Percentiles rank a stretch among this genome's conserved stretches.
phyloP scores from a whole-genome alignment of 2,888 invertebrate species.

The Plusia festucae region DNA sequence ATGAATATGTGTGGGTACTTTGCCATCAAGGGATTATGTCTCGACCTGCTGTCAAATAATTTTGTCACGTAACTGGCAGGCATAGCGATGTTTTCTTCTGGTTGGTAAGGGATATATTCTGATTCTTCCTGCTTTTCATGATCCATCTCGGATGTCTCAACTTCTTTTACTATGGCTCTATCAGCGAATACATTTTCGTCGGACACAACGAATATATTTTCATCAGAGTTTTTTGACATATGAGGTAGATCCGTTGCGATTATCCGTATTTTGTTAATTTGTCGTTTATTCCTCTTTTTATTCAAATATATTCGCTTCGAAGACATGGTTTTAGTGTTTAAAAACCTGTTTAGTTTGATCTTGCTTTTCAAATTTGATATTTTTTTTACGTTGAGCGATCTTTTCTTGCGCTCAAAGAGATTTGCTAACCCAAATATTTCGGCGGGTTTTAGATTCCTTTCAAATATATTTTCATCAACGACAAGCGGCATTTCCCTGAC shows the following conservation, averaged over 20 bases:
- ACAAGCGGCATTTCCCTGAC: constrained; percentile 46
- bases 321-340: constrained; percentile 73
- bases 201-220: constrained; percentile 74
- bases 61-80: constrained; percentile 44
- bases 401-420: constrained; percentile 70
- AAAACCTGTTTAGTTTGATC: constrained; percentile 69
- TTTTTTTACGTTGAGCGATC: constrained; percentile 67
- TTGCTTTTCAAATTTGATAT: constrained; percentile 71
- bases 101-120: constrained; percentile 60
- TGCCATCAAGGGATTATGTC: constrained; percentile 74
- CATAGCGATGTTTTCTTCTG: constrained; percentile 52
- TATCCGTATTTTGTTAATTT: constrained; percentile 77
- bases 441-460: constrained; percentile 70
- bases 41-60: constrained; percentile 61
- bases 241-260: constrained; percentile 69
- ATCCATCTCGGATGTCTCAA: constrained; percentile 56
- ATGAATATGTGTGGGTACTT: constrained; percentile 82
- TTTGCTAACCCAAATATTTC: constrained; percentile 72
- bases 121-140: constrained; percentile 52
- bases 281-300: constrained; percentile 77
- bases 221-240: constrained; percentile 64
- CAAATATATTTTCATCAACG: constrained; percentile 66
- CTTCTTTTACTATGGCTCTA: constrained; percentile 69
- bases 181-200: constrained; percentile 75
- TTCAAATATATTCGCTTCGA: constrained; percentile 68